phyloP scores from a whole-genome alignment of 2,888 invertebrate species.

The Siphlonurus alternatus region DNA sequence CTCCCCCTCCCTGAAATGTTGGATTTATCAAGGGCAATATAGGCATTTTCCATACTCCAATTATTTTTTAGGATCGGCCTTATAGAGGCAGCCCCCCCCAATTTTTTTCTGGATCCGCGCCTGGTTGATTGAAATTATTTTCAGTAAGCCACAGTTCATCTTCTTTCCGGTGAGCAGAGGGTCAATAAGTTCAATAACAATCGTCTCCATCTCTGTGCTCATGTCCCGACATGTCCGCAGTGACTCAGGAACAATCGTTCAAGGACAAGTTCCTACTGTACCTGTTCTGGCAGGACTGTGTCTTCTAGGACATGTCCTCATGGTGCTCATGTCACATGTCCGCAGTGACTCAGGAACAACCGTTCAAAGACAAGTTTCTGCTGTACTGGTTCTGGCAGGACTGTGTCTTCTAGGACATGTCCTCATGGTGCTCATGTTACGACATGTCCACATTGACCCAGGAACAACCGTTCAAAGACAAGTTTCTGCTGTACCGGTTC shows the following conservation, averaged over 20 bases:
- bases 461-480: slow-evolving; percentile 68
- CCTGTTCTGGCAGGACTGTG: slow-evolving; percentile 57
- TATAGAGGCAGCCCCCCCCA: no score
- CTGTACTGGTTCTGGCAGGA: slow-evolving; percentile 67
- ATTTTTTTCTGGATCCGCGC: no score
- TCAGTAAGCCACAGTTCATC: background rate
- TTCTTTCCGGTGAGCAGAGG: no score
- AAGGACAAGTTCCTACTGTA: slow-evolving; percentile 69
- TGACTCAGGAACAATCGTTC: slow-evolving; percentile 61
- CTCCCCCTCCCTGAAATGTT: background rate
- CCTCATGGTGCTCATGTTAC: background rate
- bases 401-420: no score
- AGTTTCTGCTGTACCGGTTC: slow-evolving; percentile 67
- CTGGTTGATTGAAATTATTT: background rate
- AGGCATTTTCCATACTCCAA: no score
- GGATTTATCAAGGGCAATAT: no score
- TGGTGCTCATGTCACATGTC: no score
- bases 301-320: no score
- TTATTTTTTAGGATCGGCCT: no score
- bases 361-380: slow-evolving; percentile 67
- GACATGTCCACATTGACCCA: slow-evolving; percentile 59
- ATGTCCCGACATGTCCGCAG: slow-evolving; percentile 34
- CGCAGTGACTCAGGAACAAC: slow-evolving; percentile 61
- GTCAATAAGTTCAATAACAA: no score
- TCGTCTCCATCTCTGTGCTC: background rate